phyloP scores from a whole-genome alignment of 2,113 vertebrate species.

The Myotis davidii region DNA sequence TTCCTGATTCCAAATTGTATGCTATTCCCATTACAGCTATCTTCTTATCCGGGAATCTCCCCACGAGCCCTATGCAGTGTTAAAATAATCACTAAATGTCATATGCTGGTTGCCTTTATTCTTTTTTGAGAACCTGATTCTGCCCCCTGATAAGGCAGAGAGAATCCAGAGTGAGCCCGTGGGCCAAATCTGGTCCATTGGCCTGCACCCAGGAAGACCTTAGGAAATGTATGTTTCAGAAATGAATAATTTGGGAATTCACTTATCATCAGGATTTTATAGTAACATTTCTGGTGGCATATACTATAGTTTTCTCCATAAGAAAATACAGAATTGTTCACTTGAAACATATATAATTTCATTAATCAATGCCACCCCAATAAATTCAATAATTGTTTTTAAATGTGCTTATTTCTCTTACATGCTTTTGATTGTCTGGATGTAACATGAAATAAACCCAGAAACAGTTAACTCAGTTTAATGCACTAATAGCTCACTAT shows the following conservation, averaged over 20 bases:
- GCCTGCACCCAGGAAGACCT: not conserved
- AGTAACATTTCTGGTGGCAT: not conserved
- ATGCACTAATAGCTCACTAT: not conserved
- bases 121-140: not conserved
- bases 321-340: not conserved
- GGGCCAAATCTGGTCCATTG: not conserved
- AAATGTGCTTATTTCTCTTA: not conserved
- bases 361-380: not conserved
- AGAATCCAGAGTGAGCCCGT: not conserved
- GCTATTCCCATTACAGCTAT: not conserved
- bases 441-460: not conserved
- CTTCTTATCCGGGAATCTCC: not conserved
- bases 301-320: slow-evolving; percentile 26
- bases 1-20: not conserved
- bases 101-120: not conserved
- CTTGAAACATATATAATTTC: not conserved
- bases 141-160: not conserved
- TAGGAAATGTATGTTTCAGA: not conserved
- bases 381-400: not conserved
- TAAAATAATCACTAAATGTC: not conserved
- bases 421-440: not conserved
- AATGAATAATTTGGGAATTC: not conserved
- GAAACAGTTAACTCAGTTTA: not conserved
- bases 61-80: not conserved
- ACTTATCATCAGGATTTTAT: not conserved